Evolutionary conservation across 2,888 invertebrate genomes (phyloP).

Genomic region (Lepidocyrtinus sp.): DNA sequence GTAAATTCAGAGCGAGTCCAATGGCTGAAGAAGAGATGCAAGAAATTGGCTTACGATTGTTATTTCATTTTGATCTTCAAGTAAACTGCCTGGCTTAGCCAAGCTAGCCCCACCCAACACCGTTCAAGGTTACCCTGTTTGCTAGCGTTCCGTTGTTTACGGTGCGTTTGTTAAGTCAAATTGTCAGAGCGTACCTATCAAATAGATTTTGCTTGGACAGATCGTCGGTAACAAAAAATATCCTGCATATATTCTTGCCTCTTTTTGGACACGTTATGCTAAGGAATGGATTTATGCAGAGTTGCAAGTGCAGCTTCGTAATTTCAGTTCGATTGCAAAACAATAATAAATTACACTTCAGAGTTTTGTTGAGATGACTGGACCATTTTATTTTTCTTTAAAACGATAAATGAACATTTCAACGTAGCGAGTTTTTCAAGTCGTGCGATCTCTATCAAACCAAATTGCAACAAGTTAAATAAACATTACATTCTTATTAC

Average conservation of each 20-base stretch:
- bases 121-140: background rate
- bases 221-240: background rate
- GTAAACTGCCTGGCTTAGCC: too few species aligned
- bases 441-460: background rate
- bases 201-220: background rate
- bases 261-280: background rate
- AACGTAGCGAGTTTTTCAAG: background rate
- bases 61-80: background rate
- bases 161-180: background rate
- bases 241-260: too few species aligned
- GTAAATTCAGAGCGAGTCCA: too few species aligned
- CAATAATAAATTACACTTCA: background rate
- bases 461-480: background rate
- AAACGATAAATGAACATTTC: background rate
- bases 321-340: background rate
- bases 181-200: background rate
- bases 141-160: background rate
- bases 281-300: background rate
- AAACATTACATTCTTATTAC: too few species aligned
- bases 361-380: background rate
- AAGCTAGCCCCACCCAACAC: background rate
- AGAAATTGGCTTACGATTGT: background rate
- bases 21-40: background rate
- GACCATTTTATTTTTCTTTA: background rate
- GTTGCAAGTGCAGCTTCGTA: background rate